Base-by-base conservation (phyloP, 2,888 invertebrate species). In the Platerodrilus igneus region DNA sequence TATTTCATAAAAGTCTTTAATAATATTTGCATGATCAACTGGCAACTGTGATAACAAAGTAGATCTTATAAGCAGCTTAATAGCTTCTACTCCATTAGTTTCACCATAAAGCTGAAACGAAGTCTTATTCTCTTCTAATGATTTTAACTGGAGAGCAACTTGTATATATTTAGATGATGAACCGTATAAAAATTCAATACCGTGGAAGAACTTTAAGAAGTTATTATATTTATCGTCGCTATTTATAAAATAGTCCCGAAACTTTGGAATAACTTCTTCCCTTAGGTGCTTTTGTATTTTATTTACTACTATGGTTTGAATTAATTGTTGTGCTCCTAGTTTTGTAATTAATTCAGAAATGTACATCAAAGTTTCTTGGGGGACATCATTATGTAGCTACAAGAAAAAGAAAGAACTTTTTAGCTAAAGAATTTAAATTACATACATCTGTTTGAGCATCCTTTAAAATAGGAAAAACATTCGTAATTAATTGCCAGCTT, bases 1-100 rank as follows among this genome's bases (percentile, higher is more conserved):
- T 11, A 81, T 76, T 66, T 80, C 79, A 59, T 88, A 90, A 64
- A 88, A 89, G 34, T 80, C 78, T 52, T 79, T 76, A 1, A 86
- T 80, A 17, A 85, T 78, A 5, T 74, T 66, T 57, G 82, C 79
- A 53, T 84, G 81, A 53, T 81, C 73, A 5, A 82, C 63, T 13
- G 86, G 84, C 11, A 87, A 62, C 55, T 86, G 84, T 4, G 86
- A 80, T 8, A 86, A 63, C 28, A 89, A 59, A 6, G 80, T 75
- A 8, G 82, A 75, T 57, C 79, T 70, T 6, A 86, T 68, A 14
- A 82, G 70, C 47, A 81, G 73, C 58, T 81, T 81, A 45, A 86
- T 78, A 14, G 77, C 75, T 26, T 71, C 64, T 25, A 76, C 57
- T 8, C 77, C 64, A 60, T 74, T 73, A 37, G 63, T 67, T 54